These are phyloP conservation scores for Epistrophe eligans DNA, from an alignment of 2,888 invertebrate species.

Conservation along the genomic window DNA sequence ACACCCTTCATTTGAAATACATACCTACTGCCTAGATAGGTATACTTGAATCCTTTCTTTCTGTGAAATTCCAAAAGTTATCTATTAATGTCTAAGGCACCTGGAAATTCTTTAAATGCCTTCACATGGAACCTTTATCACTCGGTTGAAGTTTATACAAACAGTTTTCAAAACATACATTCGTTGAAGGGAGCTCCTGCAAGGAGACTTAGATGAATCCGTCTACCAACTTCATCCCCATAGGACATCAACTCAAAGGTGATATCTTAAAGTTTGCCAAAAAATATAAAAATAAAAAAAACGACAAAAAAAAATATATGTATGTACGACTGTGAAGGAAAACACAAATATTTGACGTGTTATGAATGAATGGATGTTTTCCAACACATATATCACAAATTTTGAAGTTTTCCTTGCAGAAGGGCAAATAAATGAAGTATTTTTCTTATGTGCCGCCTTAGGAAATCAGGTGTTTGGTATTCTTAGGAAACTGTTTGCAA, in stretches of 20 bases:
- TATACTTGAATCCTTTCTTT: background rate
- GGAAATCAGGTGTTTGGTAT: slow-evolving; percentile 55
- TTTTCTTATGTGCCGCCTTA: slow-evolving; percentile 37
- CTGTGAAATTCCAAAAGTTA: slow-evolving; percentile 13
- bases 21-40: too few relatives aligned
- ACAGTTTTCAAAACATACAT: slow-evolving; percentile 22
- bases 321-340: slow-evolving; percentile 14
- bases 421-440: slow-evolving; percentile 52
- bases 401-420: slow-evolving; percentile 50
- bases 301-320: background rate
- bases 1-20: too few relatives aligned
- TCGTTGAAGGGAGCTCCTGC: slow-evolving; percentile 1
- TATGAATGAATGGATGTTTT: slow-evolving; percentile 70
- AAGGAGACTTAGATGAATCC: slow-evolving; percentile 20
- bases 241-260: slow-evolving; percentile 50
- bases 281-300: background rate
- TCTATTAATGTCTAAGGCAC: slow-evolving; percentile 6
- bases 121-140: slow-evolving; percentile 12
- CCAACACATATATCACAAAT: slow-evolving; percentile 61
- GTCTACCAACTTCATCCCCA: slow-evolving; percentile 44
- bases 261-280: slow-evolving; percentile 48
- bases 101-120: slow-evolving; percentile 22
- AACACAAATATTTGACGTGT: slow-evolving; percentile 66
- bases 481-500: slow-evolving; percentile 47
- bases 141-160: background rate